Base-by-base conservation (phyloP, 2,888 invertebrate genomes). In the Hypsopygia costalis region DNA sequence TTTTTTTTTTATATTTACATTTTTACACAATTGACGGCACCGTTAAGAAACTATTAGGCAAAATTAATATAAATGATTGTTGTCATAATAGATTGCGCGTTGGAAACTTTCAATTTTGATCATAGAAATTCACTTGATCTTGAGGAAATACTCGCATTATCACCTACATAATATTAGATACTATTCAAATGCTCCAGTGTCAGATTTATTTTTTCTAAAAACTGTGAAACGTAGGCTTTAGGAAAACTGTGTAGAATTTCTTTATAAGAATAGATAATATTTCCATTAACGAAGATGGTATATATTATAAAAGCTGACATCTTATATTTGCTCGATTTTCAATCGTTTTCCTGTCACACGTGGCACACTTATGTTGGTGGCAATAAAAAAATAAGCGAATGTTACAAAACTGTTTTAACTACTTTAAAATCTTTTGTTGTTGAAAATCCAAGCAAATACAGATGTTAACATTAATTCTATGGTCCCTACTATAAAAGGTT, bases 401-500 rank as follows among this genome's bases (percentile, higher is more conserved):
- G 16, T 16, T 16, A 2, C 16, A 4, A 16, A 16, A 16, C 4
- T 3, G 16, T 16, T 16, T 16, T 16, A 16, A 4, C 16, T 16
- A 16, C 4, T 16, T 16, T 16, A 4, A 16, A 16, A 16, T 2
- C 16, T 3, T 16, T 16, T 4, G 16, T 30, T 10, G 20, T 30
- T 16, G 10, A 1, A 22, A 31, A 21, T 34, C 0, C 53, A 66
- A 73, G 69, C 64, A 71, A 71, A 73, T 68, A 72, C 59, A 69
- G 65, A 65, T 55, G 48, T 55, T 61, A 52, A 51, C 52, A 58
- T 66, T 66, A 63, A 64, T 55, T 74, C 83, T 83, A 83, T 85
- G 85, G 85, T 83, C 83, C 85, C 85, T 82, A 83, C 77, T 70
- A 69, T 75, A 72, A 71, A 69, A 59, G 48, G 56, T 67, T 67